Evolutionary conservation across 2,888 invertebrate species (phyloP).

Genomic region (Parnassius glacialis): DNA sequence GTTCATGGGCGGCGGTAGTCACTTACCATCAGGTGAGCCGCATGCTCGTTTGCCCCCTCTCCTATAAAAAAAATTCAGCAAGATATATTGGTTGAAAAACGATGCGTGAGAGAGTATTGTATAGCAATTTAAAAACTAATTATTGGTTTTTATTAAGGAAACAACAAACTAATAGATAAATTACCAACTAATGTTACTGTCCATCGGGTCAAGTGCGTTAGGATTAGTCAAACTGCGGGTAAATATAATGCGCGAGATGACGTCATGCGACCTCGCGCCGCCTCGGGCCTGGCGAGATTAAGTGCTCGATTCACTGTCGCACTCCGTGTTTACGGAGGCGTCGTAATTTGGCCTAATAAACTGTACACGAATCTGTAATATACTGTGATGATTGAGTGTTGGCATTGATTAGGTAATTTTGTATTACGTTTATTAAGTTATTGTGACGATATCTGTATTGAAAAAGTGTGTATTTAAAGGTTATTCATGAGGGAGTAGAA

Average conservation of each 20-base stretch:
- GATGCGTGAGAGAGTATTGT: too few species aligned
- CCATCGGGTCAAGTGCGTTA: slow-evolving; percentile 29
- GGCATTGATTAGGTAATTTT: background rate
- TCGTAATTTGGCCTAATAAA: slow-evolving; percentile 19
- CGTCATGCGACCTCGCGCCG: slow-evolving; percentile 31
- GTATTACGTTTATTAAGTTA: too few species aligned
- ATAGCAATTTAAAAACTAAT: too few species aligned
- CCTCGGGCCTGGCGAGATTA: slow-evolving; percentile 20
- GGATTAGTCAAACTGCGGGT: slow-evolving; percentile 28
- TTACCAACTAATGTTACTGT: slow-evolving; percentile 14
- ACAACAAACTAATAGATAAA: slow-evolving; percentile 8
- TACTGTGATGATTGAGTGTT: background rate
- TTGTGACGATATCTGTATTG: too few species aligned
- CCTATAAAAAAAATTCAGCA: too few species aligned
- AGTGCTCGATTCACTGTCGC: slow-evolving; percentile 8
- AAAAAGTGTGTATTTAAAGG: too few species aligned
- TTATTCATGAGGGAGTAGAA: too few species aligned
- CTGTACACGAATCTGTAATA: slow-evolving; percentile 11
- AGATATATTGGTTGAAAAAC: too few species aligned
- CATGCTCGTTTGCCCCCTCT: too few species aligned
- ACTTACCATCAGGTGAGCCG: too few species aligned
- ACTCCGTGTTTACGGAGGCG: slow-evolving; percentile 13
- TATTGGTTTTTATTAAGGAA: background rate
- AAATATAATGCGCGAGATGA: slow-evolving; percentile 37
- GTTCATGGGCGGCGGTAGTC: too few species aligned